Evolutionary conservation across 2,797 vertebrate species (phyloP).

Genomic region (Linurgus olivaceus): DNA sequence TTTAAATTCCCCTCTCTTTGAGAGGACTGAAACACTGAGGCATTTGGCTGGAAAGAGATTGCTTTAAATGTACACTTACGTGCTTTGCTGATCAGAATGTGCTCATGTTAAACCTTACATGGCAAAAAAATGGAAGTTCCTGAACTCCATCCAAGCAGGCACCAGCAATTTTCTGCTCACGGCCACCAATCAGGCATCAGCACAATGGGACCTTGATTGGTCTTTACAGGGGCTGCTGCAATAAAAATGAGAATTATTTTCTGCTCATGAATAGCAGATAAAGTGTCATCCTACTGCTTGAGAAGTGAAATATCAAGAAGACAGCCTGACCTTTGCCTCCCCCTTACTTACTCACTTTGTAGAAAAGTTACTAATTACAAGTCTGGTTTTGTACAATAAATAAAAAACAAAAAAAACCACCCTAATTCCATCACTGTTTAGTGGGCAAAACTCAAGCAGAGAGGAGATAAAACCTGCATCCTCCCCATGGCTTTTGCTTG

Average conservation of each 20-base stretch:
- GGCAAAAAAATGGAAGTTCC: constrained; percentile 25
- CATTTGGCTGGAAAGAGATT: not conserved
- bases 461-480: not conserved
- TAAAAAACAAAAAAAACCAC: not conserved
- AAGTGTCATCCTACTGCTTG: not conserved
- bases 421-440: not conserved
- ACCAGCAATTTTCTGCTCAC: constrained; percentile 20
- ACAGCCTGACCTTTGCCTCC: not conserved
- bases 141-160: constrained; percentile 37
- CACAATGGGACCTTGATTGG: constrained; percentile 43
- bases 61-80: not conserved
- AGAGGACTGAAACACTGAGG: not conserved
- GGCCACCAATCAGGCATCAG: not conserved
- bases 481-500: not conserved
- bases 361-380: not conserved
- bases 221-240: not conserved
- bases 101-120: constrained; percentile 38
- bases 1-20: not conserved
- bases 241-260: constrained; percentile 7
- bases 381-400: not conserved
- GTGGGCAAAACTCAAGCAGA: not conserved
- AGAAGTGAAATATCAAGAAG: not conserved
- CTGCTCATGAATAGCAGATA: constrained; percentile 3
- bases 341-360: not conserved
- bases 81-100: constrained; percentile 14